Conservation (phyloP, 2,113 vertebrate species). For the Chelonoidis abingdonii region DNA sequence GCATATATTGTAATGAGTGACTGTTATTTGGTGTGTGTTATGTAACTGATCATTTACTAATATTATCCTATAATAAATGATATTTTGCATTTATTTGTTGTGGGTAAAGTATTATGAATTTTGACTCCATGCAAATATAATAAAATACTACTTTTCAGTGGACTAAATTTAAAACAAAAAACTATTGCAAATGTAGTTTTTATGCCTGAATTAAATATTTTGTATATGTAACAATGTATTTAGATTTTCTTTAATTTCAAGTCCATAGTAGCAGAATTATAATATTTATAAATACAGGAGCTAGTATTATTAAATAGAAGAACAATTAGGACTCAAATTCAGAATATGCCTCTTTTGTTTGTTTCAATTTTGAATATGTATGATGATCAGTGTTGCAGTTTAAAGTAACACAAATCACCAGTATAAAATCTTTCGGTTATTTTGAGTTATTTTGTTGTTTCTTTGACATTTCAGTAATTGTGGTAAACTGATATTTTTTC, state of each 20-base stretch:
- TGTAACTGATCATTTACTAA: not conserved
- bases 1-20: not conserved
- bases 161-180: not conserved
- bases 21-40: not conserved
- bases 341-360: not conserved
- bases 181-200: not conserved
- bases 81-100: not conserved
- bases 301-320: not conserved
- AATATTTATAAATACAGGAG: not conserved
- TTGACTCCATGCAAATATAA: not conserved
- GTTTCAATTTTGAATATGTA: not conserved
- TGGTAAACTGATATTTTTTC: not conserved
- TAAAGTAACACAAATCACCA: fast-evolving
- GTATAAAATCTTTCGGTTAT: not conserved
- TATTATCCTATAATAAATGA: not conserved
- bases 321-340: not conserved
- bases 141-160: not conserved
- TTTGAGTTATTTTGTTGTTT: fast-evolving
- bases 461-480: fast-evolving
- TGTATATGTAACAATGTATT: not conserved
- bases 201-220: not conserved
- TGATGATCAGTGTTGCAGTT: fast-evolving
- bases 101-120: not conserved
- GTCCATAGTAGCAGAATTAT: not conserved
- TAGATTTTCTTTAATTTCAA: not conserved